These are phyloP conservation scores for human (Homo sapiens) DNA, from an alignment of 2,113 vertebrate species.

Conservation along the genomic window DNA sequence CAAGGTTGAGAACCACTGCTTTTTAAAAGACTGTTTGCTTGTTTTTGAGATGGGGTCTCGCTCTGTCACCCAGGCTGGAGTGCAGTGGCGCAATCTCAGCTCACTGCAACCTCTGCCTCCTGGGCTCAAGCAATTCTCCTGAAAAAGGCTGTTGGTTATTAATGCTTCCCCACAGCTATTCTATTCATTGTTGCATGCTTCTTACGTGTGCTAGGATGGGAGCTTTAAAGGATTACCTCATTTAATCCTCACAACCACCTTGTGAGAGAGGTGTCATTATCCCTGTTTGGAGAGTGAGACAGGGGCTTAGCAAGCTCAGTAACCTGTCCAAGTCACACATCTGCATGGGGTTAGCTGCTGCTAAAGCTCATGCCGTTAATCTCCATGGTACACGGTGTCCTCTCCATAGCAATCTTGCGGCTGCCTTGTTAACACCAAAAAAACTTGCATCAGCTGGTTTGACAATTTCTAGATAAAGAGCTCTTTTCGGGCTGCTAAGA, in stretches of 20 bases:
- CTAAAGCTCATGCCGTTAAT: neutral
- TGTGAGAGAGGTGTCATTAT: neutral
- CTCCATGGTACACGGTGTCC: neutral
- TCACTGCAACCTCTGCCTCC: too few species aligned
- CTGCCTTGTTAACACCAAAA: neutral
- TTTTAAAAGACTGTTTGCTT: too few species aligned
- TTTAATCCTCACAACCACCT: neutral
- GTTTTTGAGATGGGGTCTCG: too few species aligned
- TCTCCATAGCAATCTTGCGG: neutral
- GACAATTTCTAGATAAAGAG: neutral
- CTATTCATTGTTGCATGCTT: neutral
- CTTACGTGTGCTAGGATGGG: neutral
- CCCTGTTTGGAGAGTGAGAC: neutral
- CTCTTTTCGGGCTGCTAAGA: neutral
- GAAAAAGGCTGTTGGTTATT: neutral
- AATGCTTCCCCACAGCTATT: neutral
- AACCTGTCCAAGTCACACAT: neutral
- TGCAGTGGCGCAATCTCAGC: too few species aligned
- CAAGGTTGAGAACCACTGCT: neutral
- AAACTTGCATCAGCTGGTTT: too few species aligned
- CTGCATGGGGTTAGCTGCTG: accelerated
- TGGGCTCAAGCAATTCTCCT: too few species aligned
- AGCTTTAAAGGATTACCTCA: neutral
- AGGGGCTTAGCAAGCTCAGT: neutral
- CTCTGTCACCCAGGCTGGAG: too few species aligned